Evolutionary conservation across 2,797 vertebrate species (phyloP), one percentile per base, ranked within the genome.

Genomic region (Cyclopterus lumpus): DNA sequence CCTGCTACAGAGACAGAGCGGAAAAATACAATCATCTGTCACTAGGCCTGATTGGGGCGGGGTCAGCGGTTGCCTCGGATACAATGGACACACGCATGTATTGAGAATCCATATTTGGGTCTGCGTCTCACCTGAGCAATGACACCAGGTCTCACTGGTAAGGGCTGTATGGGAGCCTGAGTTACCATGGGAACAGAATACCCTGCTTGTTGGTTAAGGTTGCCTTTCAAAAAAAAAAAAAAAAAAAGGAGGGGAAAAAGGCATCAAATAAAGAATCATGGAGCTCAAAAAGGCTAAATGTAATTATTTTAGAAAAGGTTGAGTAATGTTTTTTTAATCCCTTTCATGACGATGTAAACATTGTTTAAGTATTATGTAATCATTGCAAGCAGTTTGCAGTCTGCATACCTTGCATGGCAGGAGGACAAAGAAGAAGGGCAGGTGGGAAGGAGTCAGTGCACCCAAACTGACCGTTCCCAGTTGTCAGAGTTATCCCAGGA

Each of bases 361-460:
- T 48, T 49, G 30, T 30, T 34, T 28, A 16, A 28, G 22, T 58
- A 18, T 48, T 26, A 0, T 24, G 30, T 61, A 4, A 48, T 49
- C 7, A 46, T 16, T 64, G 32, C 24, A 32, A 51, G 59, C 26
- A 32, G 46, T 1, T 4, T 54, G 66, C 3, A n/a, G 60, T 26
- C 14, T 46, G 32, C 71, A 62, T 75, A 99, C 98, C 98, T 97
- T 98, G 98, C 89, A 99, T 93, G 88, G 96, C 36, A 44, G 97
- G 96, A 71, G 98, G 98, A 78, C 97, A 99, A 71, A 99, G 96
- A 77, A 99, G 97, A 80, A 99, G 88, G 1, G 97, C 95, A 80
- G 98, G 97, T 44, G 98, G 98, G 90, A 99, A 99, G 68, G 97
- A 94, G 88, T 99, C 98, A 71, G 93, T 94, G 91, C 97, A 99